Conservation (phyloP, 2,888 invertebrate species). For the Dicycla oo region DNA sequence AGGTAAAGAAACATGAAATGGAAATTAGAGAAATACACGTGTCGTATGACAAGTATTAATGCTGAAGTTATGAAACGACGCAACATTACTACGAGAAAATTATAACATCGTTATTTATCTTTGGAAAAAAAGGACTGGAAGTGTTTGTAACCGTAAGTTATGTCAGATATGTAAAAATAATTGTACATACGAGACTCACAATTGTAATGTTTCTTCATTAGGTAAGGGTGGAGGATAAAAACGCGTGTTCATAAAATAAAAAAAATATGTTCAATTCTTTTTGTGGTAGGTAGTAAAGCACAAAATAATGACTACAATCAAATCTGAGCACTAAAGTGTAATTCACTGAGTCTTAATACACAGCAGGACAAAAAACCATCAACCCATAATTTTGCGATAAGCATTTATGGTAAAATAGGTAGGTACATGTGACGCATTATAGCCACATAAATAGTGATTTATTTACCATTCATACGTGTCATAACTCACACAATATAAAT, state of each 20-base stretch:
- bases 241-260: background rate
- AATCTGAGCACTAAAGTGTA: slow-evolving; percentile 25
- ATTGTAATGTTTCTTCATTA: background rate
- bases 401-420: slow-evolving; percentile 38
- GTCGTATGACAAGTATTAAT: slow-evolving; percentile 9
- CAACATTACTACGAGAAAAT: background rate
- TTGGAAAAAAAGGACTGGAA: background rate
- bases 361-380: slow-evolving; percentile 36
- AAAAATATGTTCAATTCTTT: slow-evolving; percentile 4
- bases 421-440: slow-evolving; percentile 43
- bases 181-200: background rate
- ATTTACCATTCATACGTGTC: slow-evolving; percentile 58
- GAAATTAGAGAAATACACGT: slow-evolving; percentile 28
- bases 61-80: slow-evolving; percentile 5
- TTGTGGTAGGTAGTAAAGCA: slow-evolving; percentile 14
- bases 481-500: slow-evolving; percentile 54
- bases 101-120: slow-evolving; percentile 9
- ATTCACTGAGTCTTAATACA: slow-evolving; percentile 36
- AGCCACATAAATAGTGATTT: slow-evolving; percentile 47
- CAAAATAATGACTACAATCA: slow-evolving; percentile 31
- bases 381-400: slow-evolving; percentile 39
- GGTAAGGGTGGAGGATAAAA: background rate
- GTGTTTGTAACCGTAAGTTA: background rate
- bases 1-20: background rate
- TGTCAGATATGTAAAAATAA: background rate